Evolutionary conservation across 2,113 vertebrate genomes (phyloP), one percentile per base, ranked within the genome.

Genomic region (Tonatia bakeri): DNA sequence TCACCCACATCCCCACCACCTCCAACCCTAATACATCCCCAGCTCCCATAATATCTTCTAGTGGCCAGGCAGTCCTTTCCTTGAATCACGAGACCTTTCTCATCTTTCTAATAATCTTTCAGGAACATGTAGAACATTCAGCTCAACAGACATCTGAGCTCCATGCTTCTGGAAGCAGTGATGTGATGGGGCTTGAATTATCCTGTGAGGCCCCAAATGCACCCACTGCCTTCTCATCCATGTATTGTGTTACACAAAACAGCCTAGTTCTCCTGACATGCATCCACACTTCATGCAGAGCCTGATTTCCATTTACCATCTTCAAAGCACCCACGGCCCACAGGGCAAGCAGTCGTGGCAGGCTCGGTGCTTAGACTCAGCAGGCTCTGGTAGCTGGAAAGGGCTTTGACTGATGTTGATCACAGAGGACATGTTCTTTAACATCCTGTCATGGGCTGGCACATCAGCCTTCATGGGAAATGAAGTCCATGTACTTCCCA

Each of bases 371-470:
- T 2, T 13, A 14, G 6, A 28, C 52, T 77, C 2, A 14, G 5
- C 52, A 52, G 43, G 12, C 17, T 65, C 9, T 24, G 28, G 16
- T 52, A 36, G n/a, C 56, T 12, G 28, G 38, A 43, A 47, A 36
- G 28, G 65, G 31, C 26, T 50, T 82, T 11, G 1, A 19, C 50
- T 16, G 26, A 88, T 20, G 24, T 38, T 7, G 28, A 4, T 85
- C 36, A 16, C 3, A 2, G 1, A 50, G 11, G 33, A n/a, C 31
- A 19, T 4, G 1, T 43, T 20, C 7, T 31, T 69, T 17, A 1
- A 20, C 0, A 0, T 52, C 84, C 56, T 26, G 0, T 70, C 56
- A 26, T 0, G 0, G 1, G 5, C 43, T 12, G 11, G 33, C 16
- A 31, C 13, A 4, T 33, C 24, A 33, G 1, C 36, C 87, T 19